Base-by-base conservation (phyloP, 2,113 vertebrate genomes). In the Scolopax mira region DNA sequence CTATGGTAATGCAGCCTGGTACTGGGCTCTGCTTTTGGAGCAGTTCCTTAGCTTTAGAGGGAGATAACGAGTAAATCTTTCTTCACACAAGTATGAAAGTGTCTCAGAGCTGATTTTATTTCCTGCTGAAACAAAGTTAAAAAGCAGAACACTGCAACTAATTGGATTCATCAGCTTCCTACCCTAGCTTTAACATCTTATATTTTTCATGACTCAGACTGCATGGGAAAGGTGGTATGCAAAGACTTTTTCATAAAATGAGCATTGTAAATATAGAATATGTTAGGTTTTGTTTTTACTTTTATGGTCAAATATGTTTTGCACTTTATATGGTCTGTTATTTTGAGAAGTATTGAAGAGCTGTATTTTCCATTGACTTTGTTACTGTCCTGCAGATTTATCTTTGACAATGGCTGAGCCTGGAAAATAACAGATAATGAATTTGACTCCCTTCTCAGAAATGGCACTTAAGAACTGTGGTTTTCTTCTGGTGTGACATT, bases 401-500 rank as follows among this genome's bases (percentile, higher is more conserved):
- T 42, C 39, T 79, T 72, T 72, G 35, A 52, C 30, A 81, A 51
- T 62, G 28, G 7, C 14, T 66, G 77, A 79, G 73, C 44, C 35
- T 91, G 66, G 57, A 77, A 94, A 89, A 91, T 35, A 91, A 64
- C 27, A 91, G 15, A 79, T 71, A 69, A 87, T 57, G 10, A 75
- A 67, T 84, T 85, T 89, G 67, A 44, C 18, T 41, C 5, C 7
- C 82, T 83, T 83, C 91, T 94, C 87, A 69, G 65, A 89, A 94
- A 93, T 9, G 13, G 58, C 74, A 42, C 74, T 88, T 65, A 72
- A 51, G 48, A 64, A 39, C 35, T 65, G 83, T 58, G 41, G 61
- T 81, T 93, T 92, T 89, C 66, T 94, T 94, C 66, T 77, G 46
- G 48, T 42, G 37, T 77, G 89, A 69, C 62, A 79, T 82, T 85